Evolutionary conservation across 30 jellyfish, hydroid and myxozoan genomes (phyloP), one percentile per base, ranked within the genome.

Genomic region (Sanderia malayensis): DNA sequence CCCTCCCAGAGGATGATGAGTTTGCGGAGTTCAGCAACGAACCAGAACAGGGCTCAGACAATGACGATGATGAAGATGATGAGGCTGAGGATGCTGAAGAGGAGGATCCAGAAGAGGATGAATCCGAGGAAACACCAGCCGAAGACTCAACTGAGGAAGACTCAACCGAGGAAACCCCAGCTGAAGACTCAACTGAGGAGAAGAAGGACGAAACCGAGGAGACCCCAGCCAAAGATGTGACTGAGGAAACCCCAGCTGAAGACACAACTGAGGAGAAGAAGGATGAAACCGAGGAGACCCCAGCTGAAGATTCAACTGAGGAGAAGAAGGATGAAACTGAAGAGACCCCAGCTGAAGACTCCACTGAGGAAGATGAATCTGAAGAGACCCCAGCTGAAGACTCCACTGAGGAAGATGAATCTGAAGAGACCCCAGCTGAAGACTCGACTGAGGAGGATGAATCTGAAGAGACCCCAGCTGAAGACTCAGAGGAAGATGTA

Each of bases 1-100:
- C 83, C 31, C 78, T 67, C 44, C 84, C 83, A 27, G 90, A 78
- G 18, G 92, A 80, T 24, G 92, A 80, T 25, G 92, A 80, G 34
- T 68, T 67, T 77, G 64, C 58, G 58, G 92, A 80, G 58, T 68
- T 67, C 71, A 45, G 25, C 1, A 84, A 68, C 8, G 84, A 80
- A 29, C 60, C 62, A 18, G n/a, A n/a, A n/a, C n/a, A n/a, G n/a
- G n/a, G n/a, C n/a, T n/a, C n/a, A n/a, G n/a, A n/a, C n/a, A n/a
- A n/a, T n/a, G n/a, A n/a, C n/a, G n/a, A n/a, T n/a, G 46, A 59
- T 57, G 70, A 52, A 20, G 74, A 64, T 1, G 81, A 28, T 2
- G 82, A 78, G 28, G 89, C 46, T 25, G 89, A 67, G 1, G 80
- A 37, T 31, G 67, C 66, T 19, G 30, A 44, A 26, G 80, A 68